These are phyloP conservation scores for Catharus ustulatus DNA, from an alignment of 2,797 vertebrate species.

Conservation along the genomic window DNA sequence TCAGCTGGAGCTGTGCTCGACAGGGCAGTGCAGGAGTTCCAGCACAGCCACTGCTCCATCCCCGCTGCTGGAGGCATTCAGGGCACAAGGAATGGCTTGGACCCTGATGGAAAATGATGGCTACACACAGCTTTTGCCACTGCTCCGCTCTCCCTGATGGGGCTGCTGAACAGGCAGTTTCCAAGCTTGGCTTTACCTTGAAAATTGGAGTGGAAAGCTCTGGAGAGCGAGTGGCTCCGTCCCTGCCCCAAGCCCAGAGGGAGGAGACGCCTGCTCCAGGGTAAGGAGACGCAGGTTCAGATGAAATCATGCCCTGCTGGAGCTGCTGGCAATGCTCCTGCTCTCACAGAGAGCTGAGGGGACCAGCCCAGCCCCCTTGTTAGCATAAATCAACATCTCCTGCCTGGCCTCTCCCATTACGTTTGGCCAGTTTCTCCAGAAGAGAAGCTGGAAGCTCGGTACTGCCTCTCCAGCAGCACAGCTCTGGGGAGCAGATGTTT, in stretches of 20 bases:
- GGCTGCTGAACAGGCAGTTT: accelerated
- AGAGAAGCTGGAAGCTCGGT: background rate
- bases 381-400: background rate
- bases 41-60: background rate
- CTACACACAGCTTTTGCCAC: background rate
- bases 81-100: accelerated
- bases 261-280: accelerated
- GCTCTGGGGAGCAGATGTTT: background rate
- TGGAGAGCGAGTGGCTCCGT: background rate
- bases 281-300: accelerated
- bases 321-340: background rate
- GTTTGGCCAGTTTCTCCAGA: background rate
- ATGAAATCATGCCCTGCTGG: background rate
- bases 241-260: accelerated
- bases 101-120: background rate
- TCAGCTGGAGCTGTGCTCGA: background rate
- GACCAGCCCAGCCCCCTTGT: background rate
- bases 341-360: background rate
- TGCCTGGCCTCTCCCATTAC: accelerated
- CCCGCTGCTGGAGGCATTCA: background rate
- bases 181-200: background rate
- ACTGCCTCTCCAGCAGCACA: accelerated
- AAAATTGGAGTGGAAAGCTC: background rate
- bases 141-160: accelerated
- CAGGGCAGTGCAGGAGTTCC: background rate